Evolutionary conservation across 1,140 invertebrate species (phyloP).

Genomic region (Brachionus rubens): DNA sequence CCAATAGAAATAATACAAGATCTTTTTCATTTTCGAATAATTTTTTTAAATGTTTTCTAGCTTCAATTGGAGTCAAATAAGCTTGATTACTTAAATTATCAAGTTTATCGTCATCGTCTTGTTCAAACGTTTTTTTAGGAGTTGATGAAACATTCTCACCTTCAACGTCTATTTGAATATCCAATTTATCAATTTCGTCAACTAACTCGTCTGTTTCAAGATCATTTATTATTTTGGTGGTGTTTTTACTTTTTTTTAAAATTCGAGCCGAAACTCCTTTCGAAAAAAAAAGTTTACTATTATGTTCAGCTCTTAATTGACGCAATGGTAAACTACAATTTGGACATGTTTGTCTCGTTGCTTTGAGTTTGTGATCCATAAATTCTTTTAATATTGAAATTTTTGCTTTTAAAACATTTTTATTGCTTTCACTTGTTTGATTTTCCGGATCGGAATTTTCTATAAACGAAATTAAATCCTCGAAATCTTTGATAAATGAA

Average conservation of each 20-base stretch:
- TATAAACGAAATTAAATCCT: conserved; percentile 21
- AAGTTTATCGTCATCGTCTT: conserved; percentile 49
- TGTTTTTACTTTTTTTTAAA: conserved; percentile 36
- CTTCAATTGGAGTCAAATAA: conserved; percentile 54
- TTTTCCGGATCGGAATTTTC: background rate
- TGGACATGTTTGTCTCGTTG: conserved; percentile 49
- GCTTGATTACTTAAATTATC: conserved; percentile 50
- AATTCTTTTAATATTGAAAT: conserved; percentile 13
- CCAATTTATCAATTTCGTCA: conserved; percentile 33
- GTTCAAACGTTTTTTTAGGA: conserved; percentile 46
- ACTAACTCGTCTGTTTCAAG: background rate
- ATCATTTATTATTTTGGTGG: background rate
- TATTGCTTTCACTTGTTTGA: conserved; percentile 48
- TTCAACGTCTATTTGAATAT: background rate
- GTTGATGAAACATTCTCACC: background rate
- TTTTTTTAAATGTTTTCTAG: conserved; percentile 69
- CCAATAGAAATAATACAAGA: conserved; percentile 69
- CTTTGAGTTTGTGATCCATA: conserved; percentile 20
- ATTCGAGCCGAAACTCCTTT: conserved; percentile 39
- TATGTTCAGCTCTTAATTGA: conserved; percentile 46
- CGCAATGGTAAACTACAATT: conserved; percentile 51
- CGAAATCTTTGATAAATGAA: conserved; percentile 3
- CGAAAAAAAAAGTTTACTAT: conserved; percentile 44
- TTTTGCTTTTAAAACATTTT: conserved; percentile 49
- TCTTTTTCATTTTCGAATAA: conserved; percentile 75